Base-by-base conservation (phyloP, 2,888 invertebrate species). In the Helobdella robusta region DNA sequence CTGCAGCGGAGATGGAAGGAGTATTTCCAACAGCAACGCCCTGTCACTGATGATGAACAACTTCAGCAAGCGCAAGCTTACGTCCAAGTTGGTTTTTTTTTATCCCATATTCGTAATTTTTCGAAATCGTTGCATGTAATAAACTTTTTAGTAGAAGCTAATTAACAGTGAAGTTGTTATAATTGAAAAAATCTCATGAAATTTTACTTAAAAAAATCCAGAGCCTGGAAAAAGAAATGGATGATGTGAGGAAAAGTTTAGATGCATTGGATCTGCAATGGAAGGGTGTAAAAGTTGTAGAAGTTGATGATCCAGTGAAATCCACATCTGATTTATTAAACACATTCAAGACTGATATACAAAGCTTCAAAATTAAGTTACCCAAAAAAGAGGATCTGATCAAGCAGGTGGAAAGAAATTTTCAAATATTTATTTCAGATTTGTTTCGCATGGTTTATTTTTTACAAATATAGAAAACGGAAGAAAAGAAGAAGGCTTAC, bases 221-320 rank as follows among this genome's bases (percentile, higher is more conserved):
- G 56, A 56, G 32, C n/a, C 8, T 56, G 25, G 56, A 56, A 56
- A 56, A 56, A 32, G 56, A 56, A 56, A 56, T 54, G 23, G 54
- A 30, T 28, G 54, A 54, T 3, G 54, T 54, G 2, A 20, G 30
- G 25, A 20, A 18, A 4, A 25, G 54, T 4, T 28, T 54, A 30
- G 54, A 54, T 25, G 28, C 20, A 28, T 30, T 54, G 5, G 54
- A 54, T 25, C 4, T 54, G 20, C 5, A 6, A 54, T 54, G 54
- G 54, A 54, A 54, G 11, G 54, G 54, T 2, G 54, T 54, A 18
- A 28, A 54, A 11, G 25, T 54, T 3, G 54, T 25, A 54, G 28
- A 28, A 28, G 54, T 6, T 3, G 54, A 54, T n/a, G n/a, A n/a
- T n/a, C n/a, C n/a, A n/a, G n/a, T n/a, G n/a, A n/a, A n/a, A n/a